These are phyloP conservation scores for Scaptodrosophila latifasciaeformis DNA, from an alignment of 2,888 invertebrate species.

Conservation along the genomic window DNA sequence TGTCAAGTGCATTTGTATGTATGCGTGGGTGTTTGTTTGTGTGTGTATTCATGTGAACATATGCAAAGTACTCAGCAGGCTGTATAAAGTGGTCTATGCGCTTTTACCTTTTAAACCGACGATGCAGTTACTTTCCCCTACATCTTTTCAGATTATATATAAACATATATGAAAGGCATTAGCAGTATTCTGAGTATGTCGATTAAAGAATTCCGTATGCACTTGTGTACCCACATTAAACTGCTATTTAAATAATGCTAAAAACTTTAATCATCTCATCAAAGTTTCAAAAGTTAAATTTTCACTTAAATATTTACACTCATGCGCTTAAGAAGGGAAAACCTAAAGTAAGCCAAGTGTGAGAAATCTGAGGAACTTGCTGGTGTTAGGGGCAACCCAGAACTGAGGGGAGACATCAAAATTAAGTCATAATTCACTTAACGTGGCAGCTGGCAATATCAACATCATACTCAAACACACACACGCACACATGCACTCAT, in stretches of 20 bases:
- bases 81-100: conserved; percentile 17
- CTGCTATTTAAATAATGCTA: background rate
- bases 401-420: conserved; percentile 20
- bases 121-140: background rate
- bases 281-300: conserved; percentile 15
- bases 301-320: conserved; percentile 30
- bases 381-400: background rate
- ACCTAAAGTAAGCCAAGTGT: too few species aligned
- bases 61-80: conserved; percentile 35
- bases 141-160: too few species aligned
- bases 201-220: background rate
- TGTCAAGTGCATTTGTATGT: background rate
- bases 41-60: too few species aligned
- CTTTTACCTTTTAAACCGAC: conserved; percentile 15
- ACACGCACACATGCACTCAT: conserved; percentile 6
- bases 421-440: conserved; percentile 41
- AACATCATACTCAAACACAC: background rate
- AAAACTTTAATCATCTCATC: background rate
- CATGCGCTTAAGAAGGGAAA: too few species aligned
- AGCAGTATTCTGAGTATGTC: too few species aligned
- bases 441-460: conserved; percentile 17
- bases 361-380: background rate
- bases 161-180: too few species aligned
- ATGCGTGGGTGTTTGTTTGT: background rate
- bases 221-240: conserved; percentile 5